These are phyloP conservation scores for Harmothoe impar DNA, from an alignment of 2,888 invertebrate genomes.

Conservation along the genomic window DNA sequence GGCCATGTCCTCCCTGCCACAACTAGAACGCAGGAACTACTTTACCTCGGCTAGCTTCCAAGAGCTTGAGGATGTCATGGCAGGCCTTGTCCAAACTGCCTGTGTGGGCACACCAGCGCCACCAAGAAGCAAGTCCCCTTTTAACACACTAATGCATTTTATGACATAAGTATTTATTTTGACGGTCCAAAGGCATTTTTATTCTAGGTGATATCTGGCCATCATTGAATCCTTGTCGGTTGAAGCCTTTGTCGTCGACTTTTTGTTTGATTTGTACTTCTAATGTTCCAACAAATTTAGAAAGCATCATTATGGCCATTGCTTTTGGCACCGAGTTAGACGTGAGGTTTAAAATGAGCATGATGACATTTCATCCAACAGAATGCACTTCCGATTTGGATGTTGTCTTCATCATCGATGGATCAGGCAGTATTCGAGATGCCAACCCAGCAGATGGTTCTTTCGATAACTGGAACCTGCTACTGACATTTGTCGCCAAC, in stretches of 20 bases:
- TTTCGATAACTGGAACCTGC: conserved; percentile 61
- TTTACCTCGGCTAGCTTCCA: conserved; percentile 58
- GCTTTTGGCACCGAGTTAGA: too few relatives aligned
- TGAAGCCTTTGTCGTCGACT: too few relatives aligned
- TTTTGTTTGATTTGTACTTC: too few relatives aligned
- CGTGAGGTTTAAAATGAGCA: too few relatives aligned
- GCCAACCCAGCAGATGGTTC: conserved; percentile 51
- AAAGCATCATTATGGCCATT: too few relatives aligned
- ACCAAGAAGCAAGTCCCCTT: too few relatives aligned
- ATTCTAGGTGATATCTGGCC: too few relatives aligned
- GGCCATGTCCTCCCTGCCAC: conserved; percentile 64
- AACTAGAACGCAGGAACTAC: conserved; percentile 24
- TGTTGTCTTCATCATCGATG: conserved; percentile 61
- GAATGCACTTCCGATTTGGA: conserved; percentile 22
- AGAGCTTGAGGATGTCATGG: background rate
- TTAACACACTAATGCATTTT: too few relatives aligned
- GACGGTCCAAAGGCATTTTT: too few relatives aligned
- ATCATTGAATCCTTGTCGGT: too few relatives aligned
- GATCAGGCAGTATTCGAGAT: conserved; percentile 62
- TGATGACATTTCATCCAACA: background rate
- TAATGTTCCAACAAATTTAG: too few relatives aligned
- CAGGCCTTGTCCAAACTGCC: background rate
- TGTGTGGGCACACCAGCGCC: background rate
- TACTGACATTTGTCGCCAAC: conserved; percentile 47
- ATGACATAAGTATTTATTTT: too few relatives aligned